phyloP scores from a whole-genome alignment of 2,113 vertebrate genomes.

The Melanotaenia duboulayi region DNA sequence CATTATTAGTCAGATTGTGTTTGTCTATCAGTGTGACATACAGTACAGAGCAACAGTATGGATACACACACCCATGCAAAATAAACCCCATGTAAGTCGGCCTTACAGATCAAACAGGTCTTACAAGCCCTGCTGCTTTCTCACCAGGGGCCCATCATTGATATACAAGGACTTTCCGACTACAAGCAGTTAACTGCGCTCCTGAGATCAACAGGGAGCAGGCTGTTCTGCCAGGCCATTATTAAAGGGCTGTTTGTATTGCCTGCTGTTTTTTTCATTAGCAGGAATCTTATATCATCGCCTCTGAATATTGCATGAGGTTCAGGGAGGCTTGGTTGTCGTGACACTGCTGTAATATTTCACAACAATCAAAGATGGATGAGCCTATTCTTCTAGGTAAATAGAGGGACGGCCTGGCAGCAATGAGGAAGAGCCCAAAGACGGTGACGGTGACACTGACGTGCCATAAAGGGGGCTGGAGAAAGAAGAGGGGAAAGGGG shows the following conservation, averaged over 20 bases:
- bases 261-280: slow-evolving; percentile 78
- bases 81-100: not conserved
- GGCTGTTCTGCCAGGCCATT: slow-evolving; percentile 47
- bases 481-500: not conserved
- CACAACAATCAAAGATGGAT: slow-evolving; percentile 79
- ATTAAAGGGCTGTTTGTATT: slow-evolving; percentile 79
- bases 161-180: slow-evolving; percentile 22
- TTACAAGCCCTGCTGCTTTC: slow-evolving; percentile 19
- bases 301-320: slow-evolving; percentile 81
- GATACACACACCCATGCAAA: too few species aligned
- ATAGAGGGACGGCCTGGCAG: slow-evolving; percentile 53
- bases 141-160: slow-evolving; percentile 4
- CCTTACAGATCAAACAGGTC: not conserved
- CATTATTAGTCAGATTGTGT: too few species aligned
- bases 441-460: slow-evolving; percentile 46
- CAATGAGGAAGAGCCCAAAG: slow-evolving; percentile 44
- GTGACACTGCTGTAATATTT: slow-evolving; percentile 74
- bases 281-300: slow-evolving; percentile 76
- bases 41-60: too few species aligned
- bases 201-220: slow-evolving; percentile 41
- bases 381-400: slow-evolving; percentile 71
- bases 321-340: slow-evolving; percentile 64
- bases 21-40: too few species aligned
- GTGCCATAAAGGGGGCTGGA: slow-evolving; percentile 4
- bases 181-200: slow-evolving; percentile 15